Evolutionary conservation across 2,888 invertebrate genomes (phyloP), one percentile per base, ranked within the genome.

Genomic region (Buathra laborator): DNA sequence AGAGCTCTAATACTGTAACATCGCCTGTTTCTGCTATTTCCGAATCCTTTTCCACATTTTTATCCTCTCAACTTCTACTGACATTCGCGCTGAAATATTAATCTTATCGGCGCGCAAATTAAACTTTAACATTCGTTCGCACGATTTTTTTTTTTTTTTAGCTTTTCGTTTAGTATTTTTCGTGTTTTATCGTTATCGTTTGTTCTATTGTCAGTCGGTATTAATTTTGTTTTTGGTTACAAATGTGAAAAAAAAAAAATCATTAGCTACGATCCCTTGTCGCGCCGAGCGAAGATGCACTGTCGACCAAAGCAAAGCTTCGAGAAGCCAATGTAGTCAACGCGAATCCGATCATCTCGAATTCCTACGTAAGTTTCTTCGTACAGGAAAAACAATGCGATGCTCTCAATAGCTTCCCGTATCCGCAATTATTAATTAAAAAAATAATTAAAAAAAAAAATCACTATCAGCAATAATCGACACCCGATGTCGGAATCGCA

Each of bases 321-420:
- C 91, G 90, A 77, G 86, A 84, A 62, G 77, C 70, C 64, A 68
- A 68, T 53, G 29, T 68, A 76, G 66, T 75, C 71, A 83, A 86
- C 75, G 66, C 68, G 74, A 87, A 86, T 14, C 78, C 81, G 83
- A 87, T 87, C 87, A 43, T 86, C 87, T 88, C 90, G 32, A 89
- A 89, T 86, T 91, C 90, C 75, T 91, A 91, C 88, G 92, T 92
- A 92, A 92, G 92, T 92, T 85, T 82, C 66, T 56, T 68, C 72
- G 62, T 19, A 77, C n/a, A 66, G 51, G 76, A 74, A 32, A 59
- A 10, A n/a, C 4, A 14, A 64, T 12, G 12, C 44, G 53, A 44
- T 12, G n/a, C n/a, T 32, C 71, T 46, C 32, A 37, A 7, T 56
- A 51, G 53, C 37, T 16, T 68, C 53, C 46, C 67, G 67, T 24